Base-by-base conservation (phyloP, 2,797 vertebrate species). In the Acipenser transmontanus region DNA sequence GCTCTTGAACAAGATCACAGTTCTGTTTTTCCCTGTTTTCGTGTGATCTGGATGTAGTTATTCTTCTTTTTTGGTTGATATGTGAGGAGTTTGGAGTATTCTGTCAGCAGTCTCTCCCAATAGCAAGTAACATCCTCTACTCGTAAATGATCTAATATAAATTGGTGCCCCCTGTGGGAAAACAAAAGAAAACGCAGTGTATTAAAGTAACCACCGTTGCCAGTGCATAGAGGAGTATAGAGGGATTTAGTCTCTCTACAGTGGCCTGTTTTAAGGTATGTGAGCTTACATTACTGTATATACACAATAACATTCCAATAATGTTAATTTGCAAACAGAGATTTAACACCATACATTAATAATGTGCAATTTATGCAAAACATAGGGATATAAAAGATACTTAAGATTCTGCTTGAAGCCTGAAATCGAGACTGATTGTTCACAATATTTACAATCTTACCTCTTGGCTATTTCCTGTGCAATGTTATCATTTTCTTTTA, bases 121-220 rank as follows among this genome's bases (percentile, higher is more conserved):
- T 98, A 99, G 81, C 93, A 95, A 65, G 91, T 93, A 65, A 99
- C 68, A 1, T 99, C 95, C 61, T 92, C 84, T 94, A 99, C 96
- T 48, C 72, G 82, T 76, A 99, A 88, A 76, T 97, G 91, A 68
- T 93, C 75, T 1, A 84, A 75, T 80, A 99, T 95, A 80, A 98
- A 98, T 12, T 81, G 85, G 72, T 78, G 87, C 63, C 97, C 97
- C 78, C 97, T 99, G 82, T 62, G 47, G 2, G 20, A 63, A 66
- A 10, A 59, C 5, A 56, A n/a, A 50, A 7, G 7, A 20, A n/a
- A 52, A 69, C 1, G 34, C 34, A 34, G 3, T 34, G 34, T 34
- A 34, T 34, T 34, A 34, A 34, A 34, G 34, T 34, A 34, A 34
- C 34, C 34, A 34, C 34, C 4, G 34, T 34, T 34, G 34, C 34